A percentile compares a stretch with the other conserved stretches of the same genome.
phyloP scores from a whole-genome alignment of 2,113 vertebrate genomes.

The Nerophis lumbriciformis region DNA sequence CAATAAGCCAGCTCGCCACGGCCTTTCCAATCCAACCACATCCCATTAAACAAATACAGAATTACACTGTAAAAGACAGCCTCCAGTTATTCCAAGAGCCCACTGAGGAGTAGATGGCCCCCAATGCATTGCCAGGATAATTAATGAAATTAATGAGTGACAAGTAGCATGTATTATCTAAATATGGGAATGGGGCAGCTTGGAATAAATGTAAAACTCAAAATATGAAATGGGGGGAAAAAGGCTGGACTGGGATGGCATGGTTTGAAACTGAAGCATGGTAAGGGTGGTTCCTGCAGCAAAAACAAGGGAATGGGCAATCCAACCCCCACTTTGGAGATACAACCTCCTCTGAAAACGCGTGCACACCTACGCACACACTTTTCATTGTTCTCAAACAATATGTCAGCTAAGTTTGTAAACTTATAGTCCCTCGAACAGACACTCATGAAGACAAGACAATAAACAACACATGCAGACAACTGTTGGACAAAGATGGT shows the following conservation, averaged over 20 bases:
- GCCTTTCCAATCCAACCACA: conserved; percentile 28
- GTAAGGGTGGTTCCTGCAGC: conserved; percentile 30
- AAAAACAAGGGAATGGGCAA: conserved; percentile 30
- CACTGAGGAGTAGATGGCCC: background rate
- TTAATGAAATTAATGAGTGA: background rate
- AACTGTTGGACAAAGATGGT: background rate
- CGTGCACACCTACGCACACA: background rate
- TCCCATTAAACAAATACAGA: background rate
- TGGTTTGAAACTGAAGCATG: conserved; percentile 3
- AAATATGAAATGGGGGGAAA: background rate
- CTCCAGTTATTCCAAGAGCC: background rate
- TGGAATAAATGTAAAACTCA: background rate
- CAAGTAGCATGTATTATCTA: background rate
- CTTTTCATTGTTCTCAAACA: background rate
- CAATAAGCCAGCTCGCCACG: conserved; percentile 14
- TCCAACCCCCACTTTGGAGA: conserved; percentile 39
- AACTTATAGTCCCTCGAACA: conserved; percentile 9
- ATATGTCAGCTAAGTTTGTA: too few species aligned
- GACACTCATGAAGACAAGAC: background rate
- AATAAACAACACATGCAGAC: conserved; percentile 31
- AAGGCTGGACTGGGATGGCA: background rate
- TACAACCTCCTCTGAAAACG: conserved; percentile 22
- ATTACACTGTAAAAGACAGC: conserved; percentile 3
- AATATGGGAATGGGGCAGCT: background rate
- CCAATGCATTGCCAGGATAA: conserved; percentile 7